Base-by-base conservation (phyloP, 2,797 vertebrate species). In the Xerus rutilus region DNA sequence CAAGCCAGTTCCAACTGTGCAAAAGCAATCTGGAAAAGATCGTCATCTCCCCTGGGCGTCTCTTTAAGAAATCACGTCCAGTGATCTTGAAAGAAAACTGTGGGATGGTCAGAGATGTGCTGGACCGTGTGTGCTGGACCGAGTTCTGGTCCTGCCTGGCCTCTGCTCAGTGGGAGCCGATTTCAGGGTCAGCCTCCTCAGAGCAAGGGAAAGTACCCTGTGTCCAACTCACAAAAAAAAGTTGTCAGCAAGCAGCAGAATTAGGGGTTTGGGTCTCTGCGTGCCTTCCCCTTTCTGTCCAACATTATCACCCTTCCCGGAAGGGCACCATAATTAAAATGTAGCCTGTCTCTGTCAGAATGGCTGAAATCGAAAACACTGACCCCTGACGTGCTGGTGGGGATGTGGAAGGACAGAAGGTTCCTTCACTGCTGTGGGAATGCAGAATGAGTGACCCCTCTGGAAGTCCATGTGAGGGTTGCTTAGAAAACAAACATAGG, bases 381-480 rank as follows among this genome's bases (percentile, higher is more conserved):
- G 20, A 17, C 0, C 2, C 0, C 2, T 0, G 32, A 23, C 8
- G 5, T 1, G 32, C 49, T 0, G 67, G 12, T 0, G 3, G 43
- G 8, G 25, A 1, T 15, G 2, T 8, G 30, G 43, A 25, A 21
- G 15, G 7, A 2, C 2, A 0, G 45, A 30, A 21, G 0, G 0
- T 54, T 39, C 30, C 59, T 57, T 8, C 1, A 0, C 13, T 39
- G 28, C 82, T 7, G 57, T 54, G n/a, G 59, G 13, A 8, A 13
- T 12, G 13, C 12, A 15, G 20, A 73, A 21, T 0, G n/a, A 62
- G 7, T 39, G 2, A 14, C 35, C 45, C 6, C 62, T 7, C 35
- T 11, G 65, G 54, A 54, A 70, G 49, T 35, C 0, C 28, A 13
- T 3, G 30, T 6, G 57, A 21, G 2, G 21, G 30, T 39, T 77